Conservation (phyloP, 2,888 invertebrate species). For the Iselma pallidipennis region DNA sequence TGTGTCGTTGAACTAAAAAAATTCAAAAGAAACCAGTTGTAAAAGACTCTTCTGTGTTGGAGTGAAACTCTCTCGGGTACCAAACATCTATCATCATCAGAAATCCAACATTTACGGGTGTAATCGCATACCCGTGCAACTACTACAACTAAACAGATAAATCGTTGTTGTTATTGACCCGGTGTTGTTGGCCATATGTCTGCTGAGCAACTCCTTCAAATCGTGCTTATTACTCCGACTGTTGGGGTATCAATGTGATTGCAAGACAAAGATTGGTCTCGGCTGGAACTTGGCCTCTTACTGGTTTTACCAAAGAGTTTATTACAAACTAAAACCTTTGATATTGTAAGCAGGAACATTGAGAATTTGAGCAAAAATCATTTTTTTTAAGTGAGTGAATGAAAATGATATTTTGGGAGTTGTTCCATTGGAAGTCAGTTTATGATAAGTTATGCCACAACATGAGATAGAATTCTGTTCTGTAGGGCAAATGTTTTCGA, state of each 20-base stretch:
- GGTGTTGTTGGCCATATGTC: conserved; percentile 14
- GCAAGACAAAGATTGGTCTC: conserved; percentile 24
- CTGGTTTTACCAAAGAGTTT: neutral
- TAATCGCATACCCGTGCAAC: conserved; percentile 40
- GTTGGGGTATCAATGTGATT: conserved; percentile 36
- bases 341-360: no score
- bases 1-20: conserved; percentile 52
- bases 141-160: conserved; percentile 28
- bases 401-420: neutral
- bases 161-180: conserved; percentile 17
- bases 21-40: conserved; percentile 45
- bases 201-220: conserved; percentile 28
- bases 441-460: conserved; percentile 41
- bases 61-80: conserved; percentile 37
- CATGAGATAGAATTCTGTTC: neutral
- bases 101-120: conserved; percentile 48
- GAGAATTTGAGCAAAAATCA: no score
- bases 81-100: conserved; percentile 49
- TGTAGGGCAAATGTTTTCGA: conserved; percentile 46
- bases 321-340: no score
- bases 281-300: neutral
- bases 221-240: conserved; percentile 36
- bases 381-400: no score
- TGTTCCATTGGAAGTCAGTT: conserved; percentile 34
- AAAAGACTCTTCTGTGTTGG: conserved; percentile 31